Conservation (phyloP, 2,113 vertebrate species). For the Pontoporia blainvillei region DNA sequence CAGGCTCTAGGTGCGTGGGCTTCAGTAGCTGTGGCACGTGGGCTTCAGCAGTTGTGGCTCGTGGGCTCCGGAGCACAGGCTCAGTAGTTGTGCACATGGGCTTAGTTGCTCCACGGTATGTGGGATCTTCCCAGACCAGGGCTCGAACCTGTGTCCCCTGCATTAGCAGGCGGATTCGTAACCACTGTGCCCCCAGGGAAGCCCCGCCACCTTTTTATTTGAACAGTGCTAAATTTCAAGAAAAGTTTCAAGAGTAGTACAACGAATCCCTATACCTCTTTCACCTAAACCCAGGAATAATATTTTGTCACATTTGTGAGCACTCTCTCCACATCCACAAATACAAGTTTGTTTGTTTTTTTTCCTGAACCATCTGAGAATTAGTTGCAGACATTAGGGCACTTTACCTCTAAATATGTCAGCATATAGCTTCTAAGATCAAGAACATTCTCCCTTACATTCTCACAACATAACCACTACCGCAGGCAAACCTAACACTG, state of each 20-base stretch:
- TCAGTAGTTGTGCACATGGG: too few species aligned
- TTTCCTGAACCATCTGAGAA: not conserved
- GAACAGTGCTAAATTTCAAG: not conserved
- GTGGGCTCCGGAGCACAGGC: too few species aligned
- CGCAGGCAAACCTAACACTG: not conserved
- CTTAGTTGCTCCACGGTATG: too few species aligned
- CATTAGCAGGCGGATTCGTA: too few species aligned
- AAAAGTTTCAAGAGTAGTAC: not conserved
- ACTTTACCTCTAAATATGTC: not conserved
- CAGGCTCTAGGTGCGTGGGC: too few species aligned
- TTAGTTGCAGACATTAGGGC: not conserved
- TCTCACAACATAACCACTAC: not conserved
- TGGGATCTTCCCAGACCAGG: too few species aligned
- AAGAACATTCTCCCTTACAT: not conserved
- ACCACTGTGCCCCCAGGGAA: too few species aligned
- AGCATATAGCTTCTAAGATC: not conserved
- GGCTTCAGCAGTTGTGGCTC: too few species aligned
- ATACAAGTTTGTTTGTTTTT: not conserved
- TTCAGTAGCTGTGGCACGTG: too few species aligned
- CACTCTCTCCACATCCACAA: not conserved
- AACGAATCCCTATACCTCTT: not conserved
- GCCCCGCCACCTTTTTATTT: not conserved
- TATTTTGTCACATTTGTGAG: not conserved
- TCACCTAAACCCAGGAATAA: not conserved
- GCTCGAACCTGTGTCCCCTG: too few species aligned